A percentile compares a stretch with the other conserved stretches of the same genome.
These are phyloP conservation scores for Hyles lineata DNA, from an alignment of 2,888 invertebrate genomes.

Conservation along the genomic window DNA sequence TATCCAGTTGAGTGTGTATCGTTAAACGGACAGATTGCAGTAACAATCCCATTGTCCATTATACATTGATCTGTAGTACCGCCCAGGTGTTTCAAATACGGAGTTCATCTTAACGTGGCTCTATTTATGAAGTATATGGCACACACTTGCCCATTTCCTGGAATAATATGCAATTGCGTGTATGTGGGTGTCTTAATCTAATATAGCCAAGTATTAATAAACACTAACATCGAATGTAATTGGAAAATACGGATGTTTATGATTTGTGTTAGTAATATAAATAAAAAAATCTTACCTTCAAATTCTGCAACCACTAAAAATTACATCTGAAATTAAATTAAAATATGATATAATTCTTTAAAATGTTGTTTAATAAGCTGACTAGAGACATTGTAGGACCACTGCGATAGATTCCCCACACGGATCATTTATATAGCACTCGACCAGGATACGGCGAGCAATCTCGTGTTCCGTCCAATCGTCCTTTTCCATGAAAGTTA, in stretches of 20 bases:
- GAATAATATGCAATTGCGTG: slow-evolving; percentile 50
- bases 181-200: slow-evolving; percentile 40
- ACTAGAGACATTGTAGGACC: neutral
- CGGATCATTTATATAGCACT: slow-evolving; percentile 12
- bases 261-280: neutral
- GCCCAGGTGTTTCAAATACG: neutral
- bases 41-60: slow-evolving; percentile 2
- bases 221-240: neutral
- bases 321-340: too few relatives aligned
- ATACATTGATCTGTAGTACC: neutral
- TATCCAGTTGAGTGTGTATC: slow-evolving; percentile 47
- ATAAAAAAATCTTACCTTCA: slow-evolving; percentile 1
- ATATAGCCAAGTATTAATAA: neutral
- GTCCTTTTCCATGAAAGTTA: slow-evolving; percentile 70
- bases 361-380: neutral
- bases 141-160: slow-evolving; percentile 44
- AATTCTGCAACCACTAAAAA: neutral
- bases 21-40: slow-evolving; percentile 16
- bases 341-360: too few relatives aligned
- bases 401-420: neutral
- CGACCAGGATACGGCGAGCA: slow-evolving; percentile 54
- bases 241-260: neutral
- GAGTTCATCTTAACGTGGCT: neutral
- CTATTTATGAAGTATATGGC: neutral
- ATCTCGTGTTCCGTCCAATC: slow-evolving; percentile 59